Conservation (phyloP, 2,888 invertebrate species). For the Tupiocoris notatus region DNA sequence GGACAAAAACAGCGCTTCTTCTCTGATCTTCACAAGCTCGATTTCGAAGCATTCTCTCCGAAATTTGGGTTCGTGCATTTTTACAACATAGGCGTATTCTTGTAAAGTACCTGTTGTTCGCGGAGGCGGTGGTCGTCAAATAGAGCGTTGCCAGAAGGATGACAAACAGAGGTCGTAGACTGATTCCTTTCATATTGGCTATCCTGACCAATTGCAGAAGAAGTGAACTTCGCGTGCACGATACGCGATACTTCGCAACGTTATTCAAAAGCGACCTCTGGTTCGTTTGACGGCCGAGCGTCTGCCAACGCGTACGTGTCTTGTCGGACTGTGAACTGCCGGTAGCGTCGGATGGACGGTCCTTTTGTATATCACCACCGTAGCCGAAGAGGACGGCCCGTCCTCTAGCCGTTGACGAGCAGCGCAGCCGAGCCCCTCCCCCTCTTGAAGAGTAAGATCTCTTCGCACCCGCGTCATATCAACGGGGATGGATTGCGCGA, state of each 20-base stretch:
- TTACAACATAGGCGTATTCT: too few species aligned
- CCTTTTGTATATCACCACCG: neutral
- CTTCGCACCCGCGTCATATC: too few species aligned
- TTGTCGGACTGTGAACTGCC: neutral
- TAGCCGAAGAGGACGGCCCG: too few species aligned
- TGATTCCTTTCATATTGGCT: neutral
- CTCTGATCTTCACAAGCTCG: too few species aligned
- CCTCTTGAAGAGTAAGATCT: too few species aligned
- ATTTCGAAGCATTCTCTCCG: too few species aligned
- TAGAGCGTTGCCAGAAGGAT: conserved; percentile 24
- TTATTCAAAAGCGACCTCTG: too few species aligned
- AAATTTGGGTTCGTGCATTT: too few species aligned
- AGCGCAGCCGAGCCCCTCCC: neutral
- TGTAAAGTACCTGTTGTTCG: conserved; percentile 15
- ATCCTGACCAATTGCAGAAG: neutral
- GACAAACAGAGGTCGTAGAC: conserved; percentile 10
- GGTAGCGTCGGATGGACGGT: neutral
- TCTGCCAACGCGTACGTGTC: neutral
- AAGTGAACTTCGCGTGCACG: too few species aligned
- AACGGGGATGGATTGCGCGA: too few species aligned
- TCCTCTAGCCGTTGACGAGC: neutral
- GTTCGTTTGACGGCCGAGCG: neutral
- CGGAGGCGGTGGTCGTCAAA: conserved; percentile 20
- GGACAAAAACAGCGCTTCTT: too few species aligned
- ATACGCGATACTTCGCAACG: neutral